A percentile compares a stretch with the other conserved stretches of the same genome.
These are phyloP conservation scores for Rhopalosiphum nymphaeae DNA, from an alignment of 2,888 invertebrate genomes.

Conservation along the genomic window DNA sequence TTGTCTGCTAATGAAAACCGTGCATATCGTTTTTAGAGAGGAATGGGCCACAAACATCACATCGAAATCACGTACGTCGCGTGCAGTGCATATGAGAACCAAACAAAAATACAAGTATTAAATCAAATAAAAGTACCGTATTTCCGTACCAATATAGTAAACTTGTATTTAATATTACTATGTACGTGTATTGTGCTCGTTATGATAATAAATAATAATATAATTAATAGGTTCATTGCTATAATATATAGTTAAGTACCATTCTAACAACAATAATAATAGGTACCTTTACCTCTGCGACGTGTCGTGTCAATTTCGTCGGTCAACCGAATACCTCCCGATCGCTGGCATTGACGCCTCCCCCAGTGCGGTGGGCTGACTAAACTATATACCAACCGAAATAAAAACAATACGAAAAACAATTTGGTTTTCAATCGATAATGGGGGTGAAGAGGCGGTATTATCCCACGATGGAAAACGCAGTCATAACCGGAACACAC, in stretches of 20 bases:
- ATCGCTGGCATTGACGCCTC: neutral
- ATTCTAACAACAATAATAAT: slow-evolving; percentile 4
- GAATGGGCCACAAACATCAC: neutral
- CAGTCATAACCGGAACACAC: slow-evolving; percentile 46
- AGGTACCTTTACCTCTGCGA: slow-evolving; percentile 4
- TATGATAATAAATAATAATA: slow-evolving; percentile 11
- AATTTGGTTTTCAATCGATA: slow-evolving; percentile 9
- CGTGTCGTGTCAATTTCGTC: slow-evolving; percentile 41
- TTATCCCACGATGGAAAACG: slow-evolving; percentile 54
- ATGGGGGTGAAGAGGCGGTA: slow-evolving; percentile 11
- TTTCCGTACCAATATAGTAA: neutral
- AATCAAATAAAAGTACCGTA: slow-evolving; percentile 17
- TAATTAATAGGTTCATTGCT: neutral
- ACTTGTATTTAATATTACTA: neutral
- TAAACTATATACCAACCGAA: neutral
- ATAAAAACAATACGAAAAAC: slow-evolving; percentile 6
- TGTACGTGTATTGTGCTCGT: neutral
- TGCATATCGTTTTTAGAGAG: neutral
- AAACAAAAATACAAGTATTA: neutral
- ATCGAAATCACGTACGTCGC: neutral
- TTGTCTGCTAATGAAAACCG: neutral
- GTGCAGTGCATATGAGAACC: neutral
- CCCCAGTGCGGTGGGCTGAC: neutral
- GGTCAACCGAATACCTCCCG: slow-evolving; percentile 25
- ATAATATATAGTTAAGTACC: neutral